Conservation (phyloP, 2,797 vertebrate genomes). For the Dermochelys coriacea region DNA sequence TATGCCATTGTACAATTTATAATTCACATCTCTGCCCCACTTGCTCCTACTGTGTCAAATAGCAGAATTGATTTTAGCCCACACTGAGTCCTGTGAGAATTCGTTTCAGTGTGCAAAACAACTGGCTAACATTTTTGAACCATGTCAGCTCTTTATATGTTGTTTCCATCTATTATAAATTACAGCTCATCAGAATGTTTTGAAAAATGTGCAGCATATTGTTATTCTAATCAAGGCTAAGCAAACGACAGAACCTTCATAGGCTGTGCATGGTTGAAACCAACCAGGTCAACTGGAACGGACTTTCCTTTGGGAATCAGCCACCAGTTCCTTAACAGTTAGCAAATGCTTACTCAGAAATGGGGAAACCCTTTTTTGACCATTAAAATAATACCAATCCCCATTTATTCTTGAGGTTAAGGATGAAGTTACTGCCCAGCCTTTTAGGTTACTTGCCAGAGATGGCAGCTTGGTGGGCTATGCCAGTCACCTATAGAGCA, state of each 20-base stretch:
- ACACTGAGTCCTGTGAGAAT: background rate
- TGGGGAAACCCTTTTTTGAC: background rate
- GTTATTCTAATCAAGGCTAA: background rate
- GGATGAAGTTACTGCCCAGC: background rate
- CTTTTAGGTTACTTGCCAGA: background rate
- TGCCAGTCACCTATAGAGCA: background rate
- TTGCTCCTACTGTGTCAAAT: conserved; percentile 1
- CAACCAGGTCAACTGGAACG: background rate
- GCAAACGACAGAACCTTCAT: background rate
- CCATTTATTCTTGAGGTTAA: background rate
- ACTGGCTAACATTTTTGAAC: background rate
- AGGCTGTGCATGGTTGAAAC: background rate
- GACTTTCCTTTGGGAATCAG: background rate
- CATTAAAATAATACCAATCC: background rate
- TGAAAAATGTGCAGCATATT: background rate
- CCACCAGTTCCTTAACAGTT: background rate
- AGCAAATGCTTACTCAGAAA: background rate
- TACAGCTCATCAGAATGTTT: background rate
- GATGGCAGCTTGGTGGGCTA: background rate
- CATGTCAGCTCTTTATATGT: background rate
- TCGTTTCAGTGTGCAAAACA: background rate
- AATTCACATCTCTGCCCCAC: background rate
- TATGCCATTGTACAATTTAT: background rate
- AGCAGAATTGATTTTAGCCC: background rate
- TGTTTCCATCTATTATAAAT: background rate